phyloP scores from a whole-genome alignment of 2,888 invertebrate genomes.

The Drosophila barbarae region DNA sequence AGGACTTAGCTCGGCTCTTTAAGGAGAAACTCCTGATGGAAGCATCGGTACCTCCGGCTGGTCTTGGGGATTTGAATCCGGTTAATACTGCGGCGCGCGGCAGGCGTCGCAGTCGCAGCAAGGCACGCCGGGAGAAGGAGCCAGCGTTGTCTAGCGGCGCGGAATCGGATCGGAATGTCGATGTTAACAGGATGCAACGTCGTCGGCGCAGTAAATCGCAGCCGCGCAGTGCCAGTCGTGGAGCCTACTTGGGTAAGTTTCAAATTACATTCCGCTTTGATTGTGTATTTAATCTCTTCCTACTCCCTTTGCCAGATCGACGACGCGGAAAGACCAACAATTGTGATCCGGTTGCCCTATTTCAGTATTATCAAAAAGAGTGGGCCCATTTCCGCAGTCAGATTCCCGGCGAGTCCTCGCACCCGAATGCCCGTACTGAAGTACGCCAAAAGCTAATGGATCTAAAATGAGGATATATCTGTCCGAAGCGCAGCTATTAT shows the following conservation, averaged over 20 bases:
- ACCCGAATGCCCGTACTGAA: conserved; percentile 85
- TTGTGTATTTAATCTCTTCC: background rate
- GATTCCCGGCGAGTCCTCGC: conserved; percentile 87
- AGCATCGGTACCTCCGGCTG: conserved; percentile 6
- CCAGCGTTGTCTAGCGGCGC: conserved; percentile 28
- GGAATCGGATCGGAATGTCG: conserved; percentile 26
- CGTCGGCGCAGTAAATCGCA: conserved; percentile 34
- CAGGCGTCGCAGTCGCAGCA: conserved; percentile 46
- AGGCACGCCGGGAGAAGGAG: conserved; percentile 19
- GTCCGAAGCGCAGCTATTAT: background rate
- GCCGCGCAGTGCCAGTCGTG: conserved; percentile 40
- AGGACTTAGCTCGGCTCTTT: conserved; percentile 41
- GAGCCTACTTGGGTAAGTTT: conserved; percentile 32
- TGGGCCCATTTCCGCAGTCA: conserved; percentile 86
- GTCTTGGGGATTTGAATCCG: background rate
- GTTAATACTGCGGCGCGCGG: background rate
- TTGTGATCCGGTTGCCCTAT: conserved; percentile 86
- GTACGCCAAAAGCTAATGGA: conserved; percentile 84
- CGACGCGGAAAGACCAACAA: conserved; percentile 44
- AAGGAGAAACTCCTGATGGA: conserved; percentile 53
- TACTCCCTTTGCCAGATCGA: conserved; percentile 47
- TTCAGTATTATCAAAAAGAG: conserved; percentile 87
- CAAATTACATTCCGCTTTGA: no score
- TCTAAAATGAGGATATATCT: conserved; percentile 7
- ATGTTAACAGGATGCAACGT: conserved; percentile 1